Evolutionary conservation across 2,797 vertebrate species (phyloP).

Genomic region (Lates japonicus): DNA sequence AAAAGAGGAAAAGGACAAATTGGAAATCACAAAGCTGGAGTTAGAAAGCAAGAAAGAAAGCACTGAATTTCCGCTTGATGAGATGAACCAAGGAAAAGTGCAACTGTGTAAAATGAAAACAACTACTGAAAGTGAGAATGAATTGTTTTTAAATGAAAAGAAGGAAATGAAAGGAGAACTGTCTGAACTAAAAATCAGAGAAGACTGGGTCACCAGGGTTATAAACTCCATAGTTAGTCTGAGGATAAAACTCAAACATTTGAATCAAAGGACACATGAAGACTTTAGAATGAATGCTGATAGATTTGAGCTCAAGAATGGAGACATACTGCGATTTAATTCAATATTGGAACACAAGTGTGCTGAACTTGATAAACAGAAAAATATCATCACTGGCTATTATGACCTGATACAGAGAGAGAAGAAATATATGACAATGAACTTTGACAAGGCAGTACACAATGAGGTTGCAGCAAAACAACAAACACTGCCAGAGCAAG

Average conservation of each 20-base stretch:
- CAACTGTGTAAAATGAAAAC: not conserved
- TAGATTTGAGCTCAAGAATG: not conserved
- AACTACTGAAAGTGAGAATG: conserved; percentile 6
- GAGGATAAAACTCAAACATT: not conserved
- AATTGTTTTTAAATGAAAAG: not conserved
- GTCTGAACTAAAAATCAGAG: not conserved
- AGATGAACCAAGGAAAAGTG: not conserved
- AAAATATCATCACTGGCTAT: not conserved
- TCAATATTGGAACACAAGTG: conserved; percentile 4
- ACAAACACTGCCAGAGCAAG: not conserved
- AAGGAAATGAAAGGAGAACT: not conserved
- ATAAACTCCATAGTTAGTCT: not conserved
- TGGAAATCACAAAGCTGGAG: conserved; percentile 1
- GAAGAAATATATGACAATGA: not conserved
- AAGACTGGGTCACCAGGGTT: not conserved
- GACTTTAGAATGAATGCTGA: not conserved
- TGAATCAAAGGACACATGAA: not conserved
- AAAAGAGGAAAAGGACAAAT: not conserved
- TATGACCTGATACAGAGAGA: not conserved
- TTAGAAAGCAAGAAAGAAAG: not conserved
- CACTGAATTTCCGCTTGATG: not conserved
- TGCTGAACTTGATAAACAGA: conserved; percentile 16
- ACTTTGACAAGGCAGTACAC: conserved; percentile 39
- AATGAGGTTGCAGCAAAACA: not conserved
- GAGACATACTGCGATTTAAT: not conserved